phyloP scores from a whole-genome alignment of 64 coral and sea anemone species.

The Pocillopora damicornis region DNA sequence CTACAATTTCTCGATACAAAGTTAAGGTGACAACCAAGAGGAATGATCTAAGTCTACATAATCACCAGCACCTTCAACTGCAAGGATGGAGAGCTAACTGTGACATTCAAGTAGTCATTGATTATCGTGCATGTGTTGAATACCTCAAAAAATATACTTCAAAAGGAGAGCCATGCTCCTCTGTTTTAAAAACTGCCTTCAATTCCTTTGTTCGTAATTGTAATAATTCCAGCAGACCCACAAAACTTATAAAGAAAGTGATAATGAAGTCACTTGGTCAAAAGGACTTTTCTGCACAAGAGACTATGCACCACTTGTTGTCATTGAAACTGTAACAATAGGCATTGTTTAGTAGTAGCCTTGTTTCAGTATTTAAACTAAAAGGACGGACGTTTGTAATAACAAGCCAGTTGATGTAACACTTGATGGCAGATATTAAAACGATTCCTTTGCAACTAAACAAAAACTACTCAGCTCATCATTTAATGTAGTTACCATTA shows the following conservation, averaged over 20 bases:
- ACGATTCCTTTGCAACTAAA: neutral
- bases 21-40: constrained; percentile 32
- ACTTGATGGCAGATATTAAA: no score
- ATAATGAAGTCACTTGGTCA: constrained; percentile 46
- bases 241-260: constrained; percentile 34
- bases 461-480: constrained; percentile 5
- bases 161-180: constrained; percentile 51
- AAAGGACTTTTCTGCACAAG: constrained; percentile 37
- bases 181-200: constrained; percentile 35
- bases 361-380: no score
- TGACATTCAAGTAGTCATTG: constrained; percentile 55
- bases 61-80: constrained; percentile 34
- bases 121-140: constrained; percentile 50
- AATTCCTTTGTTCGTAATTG: constrained; percentile 41
- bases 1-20: constrained; percentile 20
- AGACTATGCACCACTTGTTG: constrained; percentile 40
- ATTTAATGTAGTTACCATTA: constrained; percentile 16
- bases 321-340: constrained; percentile 17
- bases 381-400: constrained; percentile 3
- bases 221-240: neutral
- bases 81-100: constrained; percentile 59
- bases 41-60: constrained; percentile 45
- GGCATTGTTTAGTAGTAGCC: no score
- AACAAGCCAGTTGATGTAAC: neutral
- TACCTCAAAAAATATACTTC: constrained; percentile 50